These are phyloP conservation scores for Xerus inauris DNA, from an alignment of 2,113 vertebrate species.

Conservation along the genomic window DNA sequence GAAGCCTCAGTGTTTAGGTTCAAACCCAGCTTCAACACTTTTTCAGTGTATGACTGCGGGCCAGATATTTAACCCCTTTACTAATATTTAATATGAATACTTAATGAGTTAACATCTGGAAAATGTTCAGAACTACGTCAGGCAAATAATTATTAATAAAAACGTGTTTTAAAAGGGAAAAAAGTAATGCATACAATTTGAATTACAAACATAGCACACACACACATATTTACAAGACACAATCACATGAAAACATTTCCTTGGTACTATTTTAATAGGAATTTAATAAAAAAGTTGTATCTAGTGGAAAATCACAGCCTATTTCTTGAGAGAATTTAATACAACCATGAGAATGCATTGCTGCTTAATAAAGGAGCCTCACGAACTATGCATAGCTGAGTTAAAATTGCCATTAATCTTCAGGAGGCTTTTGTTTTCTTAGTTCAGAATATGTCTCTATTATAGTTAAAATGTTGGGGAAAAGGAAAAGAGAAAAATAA, in stretches of 20 bases:
- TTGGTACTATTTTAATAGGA: neutral
- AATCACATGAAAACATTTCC: neutral
- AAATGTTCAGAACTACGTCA: neutral
- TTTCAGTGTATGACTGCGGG: neutral
- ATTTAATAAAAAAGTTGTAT: constrained; percentile 20
- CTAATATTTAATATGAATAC: neutral
- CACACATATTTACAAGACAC: neutral
- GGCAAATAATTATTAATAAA: neutral
- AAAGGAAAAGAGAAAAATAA: constrained; percentile 35
- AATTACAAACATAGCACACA: neutral
- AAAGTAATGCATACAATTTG: neutral
- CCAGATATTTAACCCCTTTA: neutral
- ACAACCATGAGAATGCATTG: neutral
- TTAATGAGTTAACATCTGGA: neutral
- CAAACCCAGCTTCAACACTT: neutral
- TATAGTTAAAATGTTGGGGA: neutral
- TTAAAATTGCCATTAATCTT: constrained; percentile 25
- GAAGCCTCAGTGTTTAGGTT: neutral
- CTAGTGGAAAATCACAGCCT: neutral
- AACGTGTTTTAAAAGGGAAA: neutral
- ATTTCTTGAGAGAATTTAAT: neutral
- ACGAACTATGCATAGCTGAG: neutral
- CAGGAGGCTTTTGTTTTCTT: constrained; percentile 34
- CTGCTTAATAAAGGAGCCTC: neutral
- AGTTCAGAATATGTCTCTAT: constrained; percentile 9